Evolutionary conservation across 2,888 invertebrate species (phyloP).

Genomic region (Drosophila helvetica): DNA sequence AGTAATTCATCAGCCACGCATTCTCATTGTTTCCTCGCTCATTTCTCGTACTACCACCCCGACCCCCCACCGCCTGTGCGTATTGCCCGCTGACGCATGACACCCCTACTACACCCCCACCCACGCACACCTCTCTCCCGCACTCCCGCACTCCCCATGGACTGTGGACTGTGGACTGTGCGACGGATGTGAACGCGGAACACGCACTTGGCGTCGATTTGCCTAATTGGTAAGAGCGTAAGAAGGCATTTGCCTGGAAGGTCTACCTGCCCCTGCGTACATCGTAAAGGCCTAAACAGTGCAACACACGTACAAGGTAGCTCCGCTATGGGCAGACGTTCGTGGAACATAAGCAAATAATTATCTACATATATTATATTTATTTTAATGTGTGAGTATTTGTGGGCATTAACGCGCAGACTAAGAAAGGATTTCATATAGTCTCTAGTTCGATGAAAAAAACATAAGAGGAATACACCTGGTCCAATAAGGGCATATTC

Average conservation of each 20-base stretch:
- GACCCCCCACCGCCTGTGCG: neutral
- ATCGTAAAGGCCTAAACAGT: neutral
- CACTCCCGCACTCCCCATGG: neutral
- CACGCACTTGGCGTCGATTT: conserved; percentile 68
- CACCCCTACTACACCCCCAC: conserved; percentile 37
- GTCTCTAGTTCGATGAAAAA: too few species aligned
- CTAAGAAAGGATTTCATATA: too few species aligned
- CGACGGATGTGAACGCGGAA: conserved; percentile 50
- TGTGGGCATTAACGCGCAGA: neutral
- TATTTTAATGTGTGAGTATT: too few species aligned
- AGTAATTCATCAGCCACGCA: conserved; percentile 75
- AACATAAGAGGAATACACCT: neutral
- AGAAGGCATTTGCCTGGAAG: conserved; percentile 2
- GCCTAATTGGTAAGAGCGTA: conserved; percentile 59
- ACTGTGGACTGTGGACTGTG: too few species aligned
- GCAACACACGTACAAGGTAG: neutral
- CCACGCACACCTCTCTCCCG: neutral
- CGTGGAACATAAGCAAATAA: neutral
- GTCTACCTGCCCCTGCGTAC: neutral
- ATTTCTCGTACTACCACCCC: neutral
- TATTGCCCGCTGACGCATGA: conserved; percentile 70
- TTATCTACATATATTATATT: too few species aligned
- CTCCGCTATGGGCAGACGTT: neutral
- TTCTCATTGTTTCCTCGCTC: conserved; percentile 61
- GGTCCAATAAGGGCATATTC: neutral